Evolutionary conservation across 2,113 vertebrate genomes (phyloP).

Genomic region (Ailurus styani): DNA sequence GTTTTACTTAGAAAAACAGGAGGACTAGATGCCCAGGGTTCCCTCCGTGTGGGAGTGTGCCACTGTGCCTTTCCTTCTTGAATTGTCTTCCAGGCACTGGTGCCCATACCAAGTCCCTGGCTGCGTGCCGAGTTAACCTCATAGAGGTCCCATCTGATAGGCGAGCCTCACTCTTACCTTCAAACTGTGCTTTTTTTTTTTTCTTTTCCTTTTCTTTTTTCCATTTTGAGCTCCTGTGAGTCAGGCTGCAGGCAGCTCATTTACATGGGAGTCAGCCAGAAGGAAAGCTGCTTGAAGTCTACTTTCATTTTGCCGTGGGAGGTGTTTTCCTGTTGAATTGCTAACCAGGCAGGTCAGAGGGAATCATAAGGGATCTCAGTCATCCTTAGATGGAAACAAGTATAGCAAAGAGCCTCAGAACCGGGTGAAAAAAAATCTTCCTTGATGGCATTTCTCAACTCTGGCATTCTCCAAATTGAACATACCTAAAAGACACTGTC

Average conservation of each 20-base stretch:
- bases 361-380: conserved; percentile 28
- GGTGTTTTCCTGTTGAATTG: conserved; percentile 64
- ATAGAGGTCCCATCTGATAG: background rate
- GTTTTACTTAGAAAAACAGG: conserved; percentile 9
- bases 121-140: background rate
- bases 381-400: conserved; percentile 43
- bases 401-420: background rate
- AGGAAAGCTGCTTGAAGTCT: conserved; percentile 49
- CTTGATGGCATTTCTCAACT: conserved; percentile 19
- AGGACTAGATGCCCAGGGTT: background rate
- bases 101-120: background rate
- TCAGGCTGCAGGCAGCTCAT: conserved; percentile 69
- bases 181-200: background rate
- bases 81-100: background rate
- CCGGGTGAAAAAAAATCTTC: background rate
- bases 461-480: background rate
- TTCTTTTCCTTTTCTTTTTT: conserved; percentile 19
- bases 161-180: conserved; percentile 21
- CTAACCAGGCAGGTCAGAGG: conserved; percentile 58
- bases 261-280: conserved; percentile 66
- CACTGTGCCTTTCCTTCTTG: background rate
- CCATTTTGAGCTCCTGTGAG: conserved; percentile 60
- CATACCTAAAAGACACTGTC: background rate
- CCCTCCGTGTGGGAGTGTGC: background rate
- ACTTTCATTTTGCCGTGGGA: conserved; percentile 46